A percentile compares a stretch with the other conserved stretches of the same genome.
phyloP scores from a whole-genome alignment of 1,140 invertebrate species.

The Portunus trituberculatus region DNA sequence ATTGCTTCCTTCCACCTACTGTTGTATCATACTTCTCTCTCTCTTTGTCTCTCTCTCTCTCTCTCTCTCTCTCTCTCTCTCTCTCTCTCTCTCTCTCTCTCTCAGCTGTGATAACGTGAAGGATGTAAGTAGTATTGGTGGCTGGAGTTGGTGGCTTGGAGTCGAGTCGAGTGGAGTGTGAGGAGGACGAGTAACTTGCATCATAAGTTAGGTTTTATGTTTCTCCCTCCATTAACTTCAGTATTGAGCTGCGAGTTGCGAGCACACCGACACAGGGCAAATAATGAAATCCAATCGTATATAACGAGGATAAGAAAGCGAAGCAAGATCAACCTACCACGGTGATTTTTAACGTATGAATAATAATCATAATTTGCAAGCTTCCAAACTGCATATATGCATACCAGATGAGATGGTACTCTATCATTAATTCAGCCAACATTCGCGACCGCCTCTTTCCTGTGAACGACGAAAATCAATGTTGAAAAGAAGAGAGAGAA shows the following conservation, averaged over 20 bases:
- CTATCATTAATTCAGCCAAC: not conserved
- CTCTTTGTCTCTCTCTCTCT: no score
- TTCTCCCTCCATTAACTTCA: not conserved
- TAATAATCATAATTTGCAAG: not conserved
- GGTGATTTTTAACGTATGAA: slow-evolving; percentile 4
- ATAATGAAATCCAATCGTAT: not conserved
- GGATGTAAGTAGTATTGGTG: no score
- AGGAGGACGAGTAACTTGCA: no score
- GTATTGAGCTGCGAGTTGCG: not conserved
- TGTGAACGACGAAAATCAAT: not conserved
- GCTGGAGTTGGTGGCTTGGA: no score
- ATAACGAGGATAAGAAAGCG: not conserved
- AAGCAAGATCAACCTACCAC: not conserved
- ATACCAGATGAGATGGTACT: not conserved
- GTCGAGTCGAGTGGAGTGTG: no score
- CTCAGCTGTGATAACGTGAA: no score
- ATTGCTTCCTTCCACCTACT: no score
- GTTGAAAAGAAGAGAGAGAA: not conserved
- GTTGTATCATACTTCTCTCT: no score
- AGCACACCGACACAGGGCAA: not conserved
- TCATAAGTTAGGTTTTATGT: no score
- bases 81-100: no score
- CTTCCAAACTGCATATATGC: not conserved
- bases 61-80: no score
- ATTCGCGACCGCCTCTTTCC: not conserved